Evolutionary conservation across 2,888 invertebrate species (phyloP).

Genomic region (Thymelicus lineola): DNA sequence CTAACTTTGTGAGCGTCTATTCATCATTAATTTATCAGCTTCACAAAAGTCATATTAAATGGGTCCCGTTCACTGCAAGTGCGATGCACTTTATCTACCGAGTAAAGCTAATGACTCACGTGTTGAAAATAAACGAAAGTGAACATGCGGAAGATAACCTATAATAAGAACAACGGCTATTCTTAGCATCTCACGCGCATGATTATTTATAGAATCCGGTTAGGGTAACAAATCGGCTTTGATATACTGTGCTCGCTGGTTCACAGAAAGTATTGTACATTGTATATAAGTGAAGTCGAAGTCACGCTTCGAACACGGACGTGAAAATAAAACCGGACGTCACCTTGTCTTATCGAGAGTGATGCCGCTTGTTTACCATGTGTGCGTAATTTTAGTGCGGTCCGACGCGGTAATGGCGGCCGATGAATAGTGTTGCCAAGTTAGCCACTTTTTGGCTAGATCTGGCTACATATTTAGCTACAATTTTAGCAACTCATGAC

Average conservation of each 20-base stretch:
- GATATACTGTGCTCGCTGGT: not conserved
- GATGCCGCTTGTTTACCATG: no score
- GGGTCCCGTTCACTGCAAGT: slow-evolving; percentile 21
- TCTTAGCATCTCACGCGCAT: slow-evolving; percentile 27
- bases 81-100: slow-evolving; percentile 29
- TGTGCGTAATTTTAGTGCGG: no score
- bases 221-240: slow-evolving; percentile 4
- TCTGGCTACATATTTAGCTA: no score
- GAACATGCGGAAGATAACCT: slow-evolving; percentile 36
- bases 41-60: not conserved
- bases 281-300: not conserved
- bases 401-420: no score
- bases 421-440: no score
- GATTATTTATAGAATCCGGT: slow-evolving; percentile 19
- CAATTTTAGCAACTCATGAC: no score
- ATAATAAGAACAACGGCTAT: slow-evolving; percentile 32
- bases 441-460: no score
- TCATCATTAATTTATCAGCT: no score
- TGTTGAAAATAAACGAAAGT: slow-evolving; percentile 31
- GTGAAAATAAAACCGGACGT: no score
- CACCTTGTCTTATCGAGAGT: no score
- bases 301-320: no score
- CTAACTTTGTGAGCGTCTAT: no score
- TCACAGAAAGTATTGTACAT: not conserved
- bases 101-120: slow-evolving; percentile 26